These are phyloP conservation scores for Ridgeia piscesae DNA, from an alignment of 1,140 invertebrate genomes.

Conservation along the genomic window DNA sequence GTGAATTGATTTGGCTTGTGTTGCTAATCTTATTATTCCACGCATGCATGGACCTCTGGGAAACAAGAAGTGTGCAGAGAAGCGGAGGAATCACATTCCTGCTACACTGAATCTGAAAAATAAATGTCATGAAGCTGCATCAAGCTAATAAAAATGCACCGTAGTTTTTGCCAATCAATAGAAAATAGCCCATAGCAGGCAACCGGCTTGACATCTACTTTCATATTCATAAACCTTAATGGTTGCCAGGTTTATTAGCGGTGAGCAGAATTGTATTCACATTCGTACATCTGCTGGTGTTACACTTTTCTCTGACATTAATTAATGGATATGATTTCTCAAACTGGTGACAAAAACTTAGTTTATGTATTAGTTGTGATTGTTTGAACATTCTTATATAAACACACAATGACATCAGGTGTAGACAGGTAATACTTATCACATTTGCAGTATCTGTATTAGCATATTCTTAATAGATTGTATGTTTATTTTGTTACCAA, in stretches of 20 bases:
- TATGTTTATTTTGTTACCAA: too few species aligned
- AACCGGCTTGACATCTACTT: not conserved
- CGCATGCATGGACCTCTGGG: too few species aligned
- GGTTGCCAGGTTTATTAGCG: not conserved
- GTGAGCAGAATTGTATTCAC: not conserved
- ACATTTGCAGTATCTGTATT: too few species aligned
- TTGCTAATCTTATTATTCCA: too few species aligned
- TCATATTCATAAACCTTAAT: not conserved
- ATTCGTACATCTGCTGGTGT: not conserved
- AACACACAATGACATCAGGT: too few species aligned
- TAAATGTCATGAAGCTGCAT: not conserved
- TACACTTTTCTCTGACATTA: not conserved
- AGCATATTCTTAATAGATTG: too few species aligned
- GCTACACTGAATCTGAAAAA: not conserved
- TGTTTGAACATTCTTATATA: too few species aligned
- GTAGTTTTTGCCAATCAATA: not conserved
- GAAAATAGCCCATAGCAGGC: not conserved
- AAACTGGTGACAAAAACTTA: too few species aligned
- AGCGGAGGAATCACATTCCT: not conserved
- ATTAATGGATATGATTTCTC: not conserved
- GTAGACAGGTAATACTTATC: too few species aligned
- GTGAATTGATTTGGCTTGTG: too few species aligned
- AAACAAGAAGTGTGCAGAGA: too few species aligned
- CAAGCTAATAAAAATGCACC: not conserved
- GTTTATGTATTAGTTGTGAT: too few species aligned